Percentiles rank a stretch among this genome's conserved stretches.
Conservation (phyloP, 2,113 vertebrate genomes). For the Myrmecophaga tridactyla region DNA sequence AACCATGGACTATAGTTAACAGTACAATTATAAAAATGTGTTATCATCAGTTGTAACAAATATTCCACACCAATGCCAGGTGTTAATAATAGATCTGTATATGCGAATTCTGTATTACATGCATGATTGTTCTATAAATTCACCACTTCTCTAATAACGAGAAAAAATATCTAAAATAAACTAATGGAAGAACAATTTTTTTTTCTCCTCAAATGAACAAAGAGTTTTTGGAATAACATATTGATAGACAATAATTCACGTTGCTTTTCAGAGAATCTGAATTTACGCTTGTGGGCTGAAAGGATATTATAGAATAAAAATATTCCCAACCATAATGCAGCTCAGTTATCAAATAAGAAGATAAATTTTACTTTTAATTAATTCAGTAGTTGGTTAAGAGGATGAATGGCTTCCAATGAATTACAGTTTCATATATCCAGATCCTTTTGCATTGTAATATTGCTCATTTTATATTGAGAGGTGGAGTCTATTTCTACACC, state of each 20-base stretch:
- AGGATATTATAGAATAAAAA: not conserved
- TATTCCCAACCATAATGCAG: not conserved
- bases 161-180: not conserved
- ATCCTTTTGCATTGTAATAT: not conserved
- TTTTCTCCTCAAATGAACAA: not conserved
- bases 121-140: too few relatives aligned
- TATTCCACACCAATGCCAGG: too few relatives aligned
- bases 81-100: too few relatives aligned
- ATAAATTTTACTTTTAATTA: not conserved
- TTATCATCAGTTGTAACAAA: too few relatives aligned
- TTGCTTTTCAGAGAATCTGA: not conserved
- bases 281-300: not conserved
- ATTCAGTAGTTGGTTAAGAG: not conserved
- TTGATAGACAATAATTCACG: not conserved
- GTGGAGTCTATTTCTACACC: not conserved
- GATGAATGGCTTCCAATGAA: not conserved
- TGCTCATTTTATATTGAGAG: not conserved
- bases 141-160: not conserved
- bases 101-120: too few relatives aligned
- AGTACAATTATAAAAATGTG: too few relatives aligned
- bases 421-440: not conserved
- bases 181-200: not conserved
- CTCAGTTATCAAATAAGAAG: not conserved
- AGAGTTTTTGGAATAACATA: not conserved
- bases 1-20: too few relatives aligned